These are phyloP conservation scores for Malurus melanocephalus DNA, from an alignment of 2,113 vertebrate genomes.

Conservation along the genomic window DNA sequence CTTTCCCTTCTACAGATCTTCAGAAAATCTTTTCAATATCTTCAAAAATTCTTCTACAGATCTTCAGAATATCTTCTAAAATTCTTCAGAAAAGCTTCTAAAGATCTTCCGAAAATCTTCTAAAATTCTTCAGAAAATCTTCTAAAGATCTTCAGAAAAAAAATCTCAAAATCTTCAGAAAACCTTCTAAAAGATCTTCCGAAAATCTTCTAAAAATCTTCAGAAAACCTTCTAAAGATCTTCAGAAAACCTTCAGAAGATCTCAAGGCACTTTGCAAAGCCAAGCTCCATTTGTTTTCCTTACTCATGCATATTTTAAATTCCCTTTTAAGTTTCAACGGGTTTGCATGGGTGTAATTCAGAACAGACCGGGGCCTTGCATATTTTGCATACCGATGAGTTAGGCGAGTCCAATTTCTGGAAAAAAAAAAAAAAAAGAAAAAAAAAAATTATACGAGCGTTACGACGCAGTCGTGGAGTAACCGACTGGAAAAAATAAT, in stretches of 20 bases:
- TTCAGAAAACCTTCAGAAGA: neutral
- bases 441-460: neutral
- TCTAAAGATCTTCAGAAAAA: neutral
- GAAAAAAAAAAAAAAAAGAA: neutral
- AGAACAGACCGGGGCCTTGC: slow-evolving; percentile 19
- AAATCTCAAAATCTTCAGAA: neutral
- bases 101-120: too few relatives aligned
- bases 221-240: neutral
- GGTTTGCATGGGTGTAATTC: slow-evolving; percentile 31
- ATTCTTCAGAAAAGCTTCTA: neutral
- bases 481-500: neutral
- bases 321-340: slow-evolving; percentile 18
- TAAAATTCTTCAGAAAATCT: neutral
- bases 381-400: slow-evolving; percentile 42
- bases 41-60: neutral
- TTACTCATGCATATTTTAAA: slow-evolving; percentile 43
- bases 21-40: neutral
- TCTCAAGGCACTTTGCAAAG: neutral
- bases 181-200: too few relatives aligned
- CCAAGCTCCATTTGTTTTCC: neutral
- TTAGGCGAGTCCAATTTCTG: neutral
- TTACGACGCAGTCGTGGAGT: neutral
- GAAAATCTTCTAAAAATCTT: too few relatives aligned
- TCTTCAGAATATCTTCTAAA: neutral
- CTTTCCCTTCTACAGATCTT: neutral